Conservation (phyloP, 2,888 invertebrate genomes). For the Drepana falcataria region DNA sequence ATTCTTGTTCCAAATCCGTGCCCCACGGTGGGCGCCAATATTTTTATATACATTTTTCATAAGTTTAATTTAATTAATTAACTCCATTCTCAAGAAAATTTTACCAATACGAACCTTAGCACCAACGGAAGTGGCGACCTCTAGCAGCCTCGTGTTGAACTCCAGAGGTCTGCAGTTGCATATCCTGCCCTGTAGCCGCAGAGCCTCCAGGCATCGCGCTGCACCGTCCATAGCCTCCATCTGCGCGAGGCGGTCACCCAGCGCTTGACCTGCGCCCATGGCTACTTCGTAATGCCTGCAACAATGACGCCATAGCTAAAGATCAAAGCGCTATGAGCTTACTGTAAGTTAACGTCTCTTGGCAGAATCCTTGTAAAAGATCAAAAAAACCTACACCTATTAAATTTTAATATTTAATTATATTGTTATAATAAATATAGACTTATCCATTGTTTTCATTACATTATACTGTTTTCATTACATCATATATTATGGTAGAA, state of each 20-base stretch:
- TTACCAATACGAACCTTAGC: slow-evolving; percentile 81
- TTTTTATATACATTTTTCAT: too few species aligned
- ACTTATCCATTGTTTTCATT: too few species aligned
- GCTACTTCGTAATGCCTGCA: slow-evolving; percentile 89
- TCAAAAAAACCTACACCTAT: too few species aligned
- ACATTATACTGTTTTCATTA: too few species aligned
- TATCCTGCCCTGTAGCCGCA: slow-evolving; percentile 88
- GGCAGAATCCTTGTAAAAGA: background rate
- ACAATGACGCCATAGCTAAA: slow-evolving; percentile 14
- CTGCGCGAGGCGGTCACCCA: slow-evolving; percentile 90
- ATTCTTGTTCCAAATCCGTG: too few species aligned
- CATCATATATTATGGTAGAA: too few species aligned
- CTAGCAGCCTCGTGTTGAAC: slow-evolving; percentile 89
- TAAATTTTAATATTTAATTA: too few species aligned
- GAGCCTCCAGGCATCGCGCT: slow-evolving; percentile 87
- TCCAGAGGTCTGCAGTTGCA: slow-evolving; percentile 92
- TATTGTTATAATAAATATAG: too few species aligned
- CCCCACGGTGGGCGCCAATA: too few species aligned
- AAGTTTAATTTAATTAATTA: too few species aligned
- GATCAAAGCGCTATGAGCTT: too few species aligned
- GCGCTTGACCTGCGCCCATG: slow-evolving; percentile 88
- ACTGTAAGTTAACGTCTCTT: background rate
- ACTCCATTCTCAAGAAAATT: background rate
- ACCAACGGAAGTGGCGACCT: slow-evolving; percentile 91
- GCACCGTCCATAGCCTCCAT: slow-evolving; percentile 95